Evolutionary conservation across 2,113 vertebrate genomes (phyloP), one percentile per base, ranked within the genome.

Genomic region (Candoia aspera): DNA sequence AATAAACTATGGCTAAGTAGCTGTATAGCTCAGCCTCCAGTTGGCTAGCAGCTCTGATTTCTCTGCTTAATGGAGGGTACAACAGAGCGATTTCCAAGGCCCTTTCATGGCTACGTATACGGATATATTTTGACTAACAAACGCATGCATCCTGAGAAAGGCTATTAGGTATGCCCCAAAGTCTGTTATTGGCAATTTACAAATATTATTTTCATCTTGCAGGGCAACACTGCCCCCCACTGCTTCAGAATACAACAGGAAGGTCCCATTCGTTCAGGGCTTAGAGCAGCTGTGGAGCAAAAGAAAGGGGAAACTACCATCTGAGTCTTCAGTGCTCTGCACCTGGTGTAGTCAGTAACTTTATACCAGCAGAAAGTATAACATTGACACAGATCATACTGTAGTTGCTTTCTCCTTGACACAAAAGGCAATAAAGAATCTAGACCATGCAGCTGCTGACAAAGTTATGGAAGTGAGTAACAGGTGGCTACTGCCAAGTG

Each of bases 341-440:
- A 84, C 33, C 29, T 1, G 0, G 53, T 92, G 29, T 37, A 37
- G 21, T 89, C 26, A 89, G 91, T 92, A 92, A 92, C 87, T 19
- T 62, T 84, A 64, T 1, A 84, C 79, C 79, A 89, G 79, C 58
- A 92, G 87, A 85, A 85, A 62, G 91, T 42, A 55, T 84, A 84
- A 90, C 42, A 93, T 58, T 17, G 46, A 55, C 0, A 0, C 2
- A 86, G 53, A 57, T 90, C 49, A 89, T 26, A 62, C 49, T 57
- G 42, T 42, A 88, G 68, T 42, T 92, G 84, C 4, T 0, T 87
- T 90, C 85, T 91, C 37, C 11, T 54, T 59, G 58, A 24, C 53
- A 90, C 2, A 62, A 2, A 8, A 88, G 83, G 55, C 15, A 2
- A 49, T 85, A 26, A 1, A 54, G 86, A 92, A 68, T 89, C 55